Evolutionary conservation across 2,797 vertebrate species (phyloP).

Genomic region (Anableps anableps): DNA sequence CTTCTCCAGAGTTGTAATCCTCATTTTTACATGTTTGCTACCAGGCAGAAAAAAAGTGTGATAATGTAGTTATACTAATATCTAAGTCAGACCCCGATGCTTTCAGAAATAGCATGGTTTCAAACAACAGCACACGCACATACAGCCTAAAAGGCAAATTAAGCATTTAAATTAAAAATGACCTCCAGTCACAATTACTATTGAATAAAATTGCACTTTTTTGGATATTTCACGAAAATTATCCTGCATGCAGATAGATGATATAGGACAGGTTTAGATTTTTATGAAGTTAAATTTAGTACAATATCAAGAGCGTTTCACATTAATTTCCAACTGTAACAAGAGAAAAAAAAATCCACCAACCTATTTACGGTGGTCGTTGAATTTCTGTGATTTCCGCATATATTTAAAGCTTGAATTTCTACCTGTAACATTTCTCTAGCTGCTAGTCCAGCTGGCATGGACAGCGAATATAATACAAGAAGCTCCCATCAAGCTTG

Average conservation of each 20-base stretch:
- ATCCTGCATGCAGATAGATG: constrained; percentile 55
- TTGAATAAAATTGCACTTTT: constrained; percentile 64
- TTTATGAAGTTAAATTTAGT: constrained; percentile 57
- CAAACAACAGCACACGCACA: constrained; percentile 47
- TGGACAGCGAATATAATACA: constrained; percentile 70
- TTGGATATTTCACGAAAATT: constrained; percentile 71
- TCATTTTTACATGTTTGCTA: constrained; percentile 79
- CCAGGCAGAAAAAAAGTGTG: constrained; percentile 77
- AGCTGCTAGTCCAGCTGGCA: constrained; percentile 81
- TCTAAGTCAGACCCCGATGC: constrained; percentile 76
- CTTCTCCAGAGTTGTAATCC: constrained; percentile 81
- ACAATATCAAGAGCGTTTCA: constrained; percentile 55
- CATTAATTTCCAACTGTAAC: constrained; percentile 49
- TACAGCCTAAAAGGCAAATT: constrained; percentile 45
- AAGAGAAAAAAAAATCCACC: constrained; percentile 26
- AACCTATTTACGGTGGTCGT: constrained; percentile 55
- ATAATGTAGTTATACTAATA: constrained; percentile 83
- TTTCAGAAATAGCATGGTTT: constrained; percentile 74
- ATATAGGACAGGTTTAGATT: constrained; percentile 49
- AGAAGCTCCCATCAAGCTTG: constrained; percentile 78
- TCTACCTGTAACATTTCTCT: constrained; percentile 76
- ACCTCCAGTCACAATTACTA: constrained; percentile 76
- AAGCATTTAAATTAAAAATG: constrained; percentile 71
- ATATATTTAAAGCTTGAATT: constrained; percentile 57
- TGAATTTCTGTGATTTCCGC: constrained; percentile 57